phyloP scores from a whole-genome alignment of 1,140 invertebrate genomes.

The Sarcophaga bullata region DNA sequence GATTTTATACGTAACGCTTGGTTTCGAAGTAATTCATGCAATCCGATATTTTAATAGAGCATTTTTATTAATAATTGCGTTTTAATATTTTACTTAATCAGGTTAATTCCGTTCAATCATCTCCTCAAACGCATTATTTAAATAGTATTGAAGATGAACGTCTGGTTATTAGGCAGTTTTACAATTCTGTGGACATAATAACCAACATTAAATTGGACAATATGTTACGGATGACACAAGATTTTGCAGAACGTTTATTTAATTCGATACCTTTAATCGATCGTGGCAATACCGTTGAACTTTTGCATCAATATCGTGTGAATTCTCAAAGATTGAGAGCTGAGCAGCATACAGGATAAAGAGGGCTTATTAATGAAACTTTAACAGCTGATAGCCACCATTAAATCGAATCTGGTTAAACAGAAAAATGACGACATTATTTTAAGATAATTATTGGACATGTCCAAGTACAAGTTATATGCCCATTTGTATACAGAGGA shows the following conservation, averaged over 20 bases:
- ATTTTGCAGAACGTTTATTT: not conserved
- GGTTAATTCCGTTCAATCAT: not conserved
- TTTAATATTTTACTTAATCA: not conserved
- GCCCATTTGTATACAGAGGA: slow-evolving; percentile 30
- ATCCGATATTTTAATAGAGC: not conserved
- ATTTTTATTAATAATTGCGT: not conserved
- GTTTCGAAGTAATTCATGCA: not conserved
- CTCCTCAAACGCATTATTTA: not conserved
- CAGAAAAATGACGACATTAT: slow-evolving; percentile 29
- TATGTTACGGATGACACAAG: slow-evolving; percentile 29
- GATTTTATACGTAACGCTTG: slow-evolving; percentile 5
- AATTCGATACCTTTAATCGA: slow-evolving; percentile 13
- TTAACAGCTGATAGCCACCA: slow-evolving; percentile 23
- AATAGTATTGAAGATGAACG: slow-evolving; percentile 3
- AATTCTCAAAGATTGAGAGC: not conserved
- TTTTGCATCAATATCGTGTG: not conserved
- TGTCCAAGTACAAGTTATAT: slow-evolving; percentile 26
- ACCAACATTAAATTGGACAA: slow-evolving; percentile 30
- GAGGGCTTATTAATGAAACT: slow-evolving; percentile 28
- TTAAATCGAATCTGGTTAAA: slow-evolving; percentile 11
- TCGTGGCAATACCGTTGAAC: slow-evolving; percentile 28
- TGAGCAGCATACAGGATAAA: slow-evolving; percentile 20
- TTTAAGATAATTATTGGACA: not conserved
- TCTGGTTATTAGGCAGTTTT: slow-evolving; percentile 15
- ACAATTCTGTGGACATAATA: slow-evolving; percentile 32